A percentile compares a stretch with the other conserved stretches of the same genome.
Evolutionary conservation across 2,113 vertebrate genomes (phyloP).

Genomic region (Phylloscopus trochilus): DNA sequence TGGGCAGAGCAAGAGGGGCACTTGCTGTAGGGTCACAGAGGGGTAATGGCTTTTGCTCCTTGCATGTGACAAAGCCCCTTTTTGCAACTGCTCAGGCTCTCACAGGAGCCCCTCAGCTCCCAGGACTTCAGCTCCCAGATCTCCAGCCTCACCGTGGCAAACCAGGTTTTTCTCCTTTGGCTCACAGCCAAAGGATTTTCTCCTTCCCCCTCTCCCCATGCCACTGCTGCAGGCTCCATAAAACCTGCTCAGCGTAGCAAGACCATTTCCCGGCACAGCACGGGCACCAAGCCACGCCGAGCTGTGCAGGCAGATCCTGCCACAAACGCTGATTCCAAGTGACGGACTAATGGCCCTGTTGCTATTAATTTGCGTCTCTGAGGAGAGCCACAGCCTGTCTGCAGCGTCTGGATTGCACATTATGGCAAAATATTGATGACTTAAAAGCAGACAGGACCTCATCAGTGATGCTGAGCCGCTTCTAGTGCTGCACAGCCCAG

Average conservation of each 20-base stretch:
- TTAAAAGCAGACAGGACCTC: slow-evolving; percentile 64
- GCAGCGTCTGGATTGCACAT: slow-evolving; percentile 61
- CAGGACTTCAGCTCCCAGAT: not conserved
- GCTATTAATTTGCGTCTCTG: slow-evolving; percentile 65
- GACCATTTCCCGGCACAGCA: not conserved
- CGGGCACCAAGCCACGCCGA: not conserved
- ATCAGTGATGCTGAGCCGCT: slow-evolving; percentile 17
- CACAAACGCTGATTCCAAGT: slow-evolving; percentile 36
- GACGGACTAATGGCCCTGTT: slow-evolving; percentile 67
- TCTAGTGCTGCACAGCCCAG: not conserved
- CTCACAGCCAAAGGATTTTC: not conserved
- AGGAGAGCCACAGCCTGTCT: slow-evolving; percentile 60
- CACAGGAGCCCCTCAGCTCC: not conserved
- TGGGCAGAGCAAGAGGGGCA: not conserved
- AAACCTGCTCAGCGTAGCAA: not conserved
- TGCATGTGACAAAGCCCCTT: not conserved
- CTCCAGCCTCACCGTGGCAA: not conserved
- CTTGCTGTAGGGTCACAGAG: accelerated
- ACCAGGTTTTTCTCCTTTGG: not conserved
- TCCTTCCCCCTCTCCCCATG: not conserved
- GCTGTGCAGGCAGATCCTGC: slow-evolving; percentile 4
- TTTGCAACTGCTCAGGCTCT: not conserved
- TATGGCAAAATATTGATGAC: slow-evolving; percentile 62
- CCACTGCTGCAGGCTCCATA: not conserved
- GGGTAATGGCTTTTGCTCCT: not conserved